Conservation (phyloP, 23 tunicate genomes). For the Trididemnum miniatum region DNA sequence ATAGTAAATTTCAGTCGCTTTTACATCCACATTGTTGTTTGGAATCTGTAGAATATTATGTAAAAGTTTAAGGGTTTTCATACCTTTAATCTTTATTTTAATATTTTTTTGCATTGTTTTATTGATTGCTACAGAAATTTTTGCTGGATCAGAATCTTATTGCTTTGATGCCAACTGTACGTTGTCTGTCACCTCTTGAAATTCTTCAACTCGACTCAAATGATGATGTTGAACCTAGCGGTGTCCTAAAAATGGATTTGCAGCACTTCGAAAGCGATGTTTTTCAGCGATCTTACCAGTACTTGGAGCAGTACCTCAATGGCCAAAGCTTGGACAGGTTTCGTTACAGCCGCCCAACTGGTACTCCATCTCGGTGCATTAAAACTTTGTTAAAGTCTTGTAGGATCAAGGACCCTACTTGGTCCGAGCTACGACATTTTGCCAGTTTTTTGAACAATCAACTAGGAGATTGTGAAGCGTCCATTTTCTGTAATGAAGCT, state of each 20-base stretch:
- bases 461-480: conserved; percentile 67
- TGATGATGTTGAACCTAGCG: background rate
- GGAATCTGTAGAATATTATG: no score
- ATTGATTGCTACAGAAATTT: background rate
- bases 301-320: conserved; percentile 19
- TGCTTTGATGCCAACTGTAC: conserved; percentile 46
- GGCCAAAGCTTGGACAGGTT: conserved; percentile 55
- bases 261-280: conserved; percentile 48
- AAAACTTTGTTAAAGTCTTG: conserved; percentile 41
- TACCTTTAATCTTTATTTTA: no score
- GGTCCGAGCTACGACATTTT: conserved; percentile 86
- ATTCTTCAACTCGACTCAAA: background rate
- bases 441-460: conserved; percentile 75
- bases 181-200: conserved; percentile 57
- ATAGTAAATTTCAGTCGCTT: no score
- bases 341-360: conserved; percentile 21
- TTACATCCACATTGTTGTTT: no score
- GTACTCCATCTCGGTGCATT: conserved; percentile 51
- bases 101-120: no score
- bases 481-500: conserved; percentile 43
- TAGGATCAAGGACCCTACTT: conserved; percentile 56
- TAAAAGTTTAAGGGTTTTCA: no score
- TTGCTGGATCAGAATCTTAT: conserved; percentile 25
- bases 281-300: conserved; percentile 81
- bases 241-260: conserved; percentile 48